Conservation (phyloP, 2,797 vertebrate species). For the Columba guinea region DNA sequence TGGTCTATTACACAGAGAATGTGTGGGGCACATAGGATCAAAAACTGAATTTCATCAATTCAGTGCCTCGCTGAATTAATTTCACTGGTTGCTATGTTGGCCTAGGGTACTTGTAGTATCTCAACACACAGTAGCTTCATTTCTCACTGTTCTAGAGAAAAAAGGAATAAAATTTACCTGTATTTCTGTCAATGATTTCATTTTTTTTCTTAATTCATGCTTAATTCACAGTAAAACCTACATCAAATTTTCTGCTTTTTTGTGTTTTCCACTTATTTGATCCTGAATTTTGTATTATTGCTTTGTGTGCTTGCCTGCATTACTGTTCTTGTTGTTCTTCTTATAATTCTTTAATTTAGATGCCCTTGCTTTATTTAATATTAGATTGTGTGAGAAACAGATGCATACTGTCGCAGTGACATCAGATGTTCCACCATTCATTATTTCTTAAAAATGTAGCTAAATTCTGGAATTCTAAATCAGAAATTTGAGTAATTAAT, state of each 20-base stretch:
- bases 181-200: background rate
- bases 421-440: background rate
- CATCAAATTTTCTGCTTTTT: background rate
- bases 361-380: background rate
- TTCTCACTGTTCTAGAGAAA: background rate
- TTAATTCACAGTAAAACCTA: background rate
- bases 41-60: background rate
- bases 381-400: background rate
- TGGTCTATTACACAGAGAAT: background rate
- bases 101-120: background rate
- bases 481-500: background rate
- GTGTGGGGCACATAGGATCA: accelerated
- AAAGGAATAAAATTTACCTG: background rate
- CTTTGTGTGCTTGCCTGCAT: background rate
- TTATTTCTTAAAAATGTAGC: background rate
- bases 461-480: background rate
- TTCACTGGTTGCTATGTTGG: background rate
- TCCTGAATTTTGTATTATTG: background rate
- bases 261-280: background rate
- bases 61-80: background rate
- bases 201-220: background rate
- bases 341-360: background rate
- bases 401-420: background rate
- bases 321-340: background rate
- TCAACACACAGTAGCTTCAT: background rate